Evolutionary conservation across 2,797 vertebrate genomes (phyloP), one percentile per base, ranked within the genome.

Genomic region (Karalla daura): DNA sequence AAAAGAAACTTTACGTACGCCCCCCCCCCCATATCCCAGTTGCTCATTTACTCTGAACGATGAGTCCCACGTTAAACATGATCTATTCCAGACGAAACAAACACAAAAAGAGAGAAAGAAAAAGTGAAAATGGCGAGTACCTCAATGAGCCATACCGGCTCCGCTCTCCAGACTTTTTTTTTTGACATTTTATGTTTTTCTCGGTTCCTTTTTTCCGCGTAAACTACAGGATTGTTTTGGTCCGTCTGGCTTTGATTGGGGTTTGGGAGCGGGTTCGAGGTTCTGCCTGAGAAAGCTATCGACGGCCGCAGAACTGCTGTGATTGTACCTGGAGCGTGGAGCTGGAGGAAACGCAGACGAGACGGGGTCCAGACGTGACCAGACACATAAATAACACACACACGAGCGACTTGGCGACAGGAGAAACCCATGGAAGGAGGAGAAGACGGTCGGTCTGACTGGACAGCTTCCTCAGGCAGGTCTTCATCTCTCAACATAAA

Each of bases 171-270:
- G 41, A 68, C 40, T 33, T 63, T 70, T 36, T 5, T 32, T 28
- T 68, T 63, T 45, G 72, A 36, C 66, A 45, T 58, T 43, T 23
- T 13, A 51, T 36, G 37, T 54, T 73, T 43, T 28, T 64, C 27
- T 69, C 14, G 63, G 40, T 65, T 78, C 18, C 24, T 53, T 66
- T n/a, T n/a, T n/a, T n/a, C n/a, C 7, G 40, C 58, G 63, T 64
- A 46, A 83, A 83, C 60, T 61, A 77, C 33, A 44, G 70, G 65
- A 46, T 87, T n/a, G n/a, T n/a, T n/a, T 92, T 94, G 91, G 91
- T 94, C 92, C 87, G 52, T 70, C 70, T 33, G 78, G 62, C 65
- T 79, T n/a, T 23, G 41, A 49, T 53, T 51, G 41, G 37, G 78
- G 74, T 59, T 73, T 74, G 33, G 61, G 59, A 62, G 52, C 62